phyloP scores from a whole-genome alignment of 1,140 invertebrate genomes.

The Sarcophaga peregrina region DNA sequence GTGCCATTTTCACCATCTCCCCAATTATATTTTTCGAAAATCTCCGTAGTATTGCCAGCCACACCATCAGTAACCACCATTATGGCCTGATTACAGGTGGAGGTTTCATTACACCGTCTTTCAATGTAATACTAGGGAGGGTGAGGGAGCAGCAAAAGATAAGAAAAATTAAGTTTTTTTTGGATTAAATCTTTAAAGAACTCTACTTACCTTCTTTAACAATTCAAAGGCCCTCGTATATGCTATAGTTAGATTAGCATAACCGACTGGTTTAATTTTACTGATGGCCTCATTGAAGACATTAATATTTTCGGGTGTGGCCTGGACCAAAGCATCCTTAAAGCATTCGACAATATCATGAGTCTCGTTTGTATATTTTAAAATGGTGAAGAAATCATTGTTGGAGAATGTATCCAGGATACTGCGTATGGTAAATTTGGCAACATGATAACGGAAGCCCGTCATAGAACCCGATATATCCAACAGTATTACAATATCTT shows the following conservation, averaged over 20 bases:
- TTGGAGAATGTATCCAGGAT: conserved; percentile 96
- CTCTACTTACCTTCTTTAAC: conserved; percentile 74
- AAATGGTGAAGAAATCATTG: conserved; percentile 96
- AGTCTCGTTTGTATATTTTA: conserved; percentile 77
- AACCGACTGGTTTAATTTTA: conserved; percentile 77
- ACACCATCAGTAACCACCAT: conserved; percentile 99
- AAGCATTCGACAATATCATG: conserved; percentile 84
- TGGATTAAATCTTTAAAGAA: background rate
- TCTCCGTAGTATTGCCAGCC: conserved; percentile 87
- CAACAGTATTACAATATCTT: conserved; percentile 95
- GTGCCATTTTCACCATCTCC: conserved; percentile 71
- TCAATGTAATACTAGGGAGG: conserved; percentile 68
- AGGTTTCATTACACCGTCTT: conserved; percentile 70
- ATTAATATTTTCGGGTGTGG: conserved; percentile 89
- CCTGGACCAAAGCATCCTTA: conserved; percentile 84
- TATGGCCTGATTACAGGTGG: conserved; percentile 93
- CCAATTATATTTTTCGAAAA: conserved; percentile 89
- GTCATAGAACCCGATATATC: conserved; percentile 98
- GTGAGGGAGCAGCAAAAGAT: conserved; percentile 49
- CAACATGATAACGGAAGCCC: conserved; percentile 78
- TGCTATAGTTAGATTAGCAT: conserved; percentile 88
- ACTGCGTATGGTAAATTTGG: conserved; percentile 79
- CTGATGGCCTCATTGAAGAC: conserved; percentile 80
- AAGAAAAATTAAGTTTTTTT: conserved; percentile 21
- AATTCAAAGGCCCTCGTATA: conserved; percentile 88